Evolutionary conservation across 2,888 invertebrate species (phyloP), one percentile per base, ranked within the genome.

Genomic region (Lithophane leautieri): DNA sequence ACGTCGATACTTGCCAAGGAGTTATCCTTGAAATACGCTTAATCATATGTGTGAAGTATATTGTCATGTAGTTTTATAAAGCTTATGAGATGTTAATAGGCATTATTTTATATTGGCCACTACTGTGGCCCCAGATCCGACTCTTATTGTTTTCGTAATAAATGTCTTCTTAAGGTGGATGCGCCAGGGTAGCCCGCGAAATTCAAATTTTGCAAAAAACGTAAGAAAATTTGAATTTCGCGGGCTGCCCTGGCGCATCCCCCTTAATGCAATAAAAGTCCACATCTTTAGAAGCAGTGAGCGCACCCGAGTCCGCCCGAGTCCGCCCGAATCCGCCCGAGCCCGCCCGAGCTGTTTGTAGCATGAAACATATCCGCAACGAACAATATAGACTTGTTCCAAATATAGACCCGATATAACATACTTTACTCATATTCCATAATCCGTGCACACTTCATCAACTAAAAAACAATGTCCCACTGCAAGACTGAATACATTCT

Each of bases 391-490:
- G 9, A 70, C n/a, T 14, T 47, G 9, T 62, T 22, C 16, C 54
- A 44, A 34, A 52, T 44, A 58, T 58, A 9, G 8, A n/a, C 8
- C 0, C 4, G 16, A 56, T 25, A 50, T 40, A 52, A 40, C 34
- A n/a, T 16, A 47, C 9, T 22, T n/a, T 16, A 47, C 9, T 22
- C n/a, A 44, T 14, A 63, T 40, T 60, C 28, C 25, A 14, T 60
- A 60, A 81, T 60, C 69, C 60, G 14, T 40, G 63, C 77, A 65
- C 54, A 62, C 34, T 67, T 62, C 66, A 81, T 76, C 61, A 82
- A 76, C 25, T 67, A 62, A 82, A 82, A 77, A 65, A 74, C 56
- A 65, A 65, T 52, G 63, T 63, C 11, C 9, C 42, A 14, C 61
- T 63, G 25, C 28, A 54, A 61, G 61, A 52, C 62, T 47, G 60